A percentile compares a stretch with the other conserved stretches of the same genome.
These are phyloP conservation scores for Drosophila carrolli DNA, from an alignment of 1,140 invertebrate genomes.

Conservation along the genomic window DNA sequence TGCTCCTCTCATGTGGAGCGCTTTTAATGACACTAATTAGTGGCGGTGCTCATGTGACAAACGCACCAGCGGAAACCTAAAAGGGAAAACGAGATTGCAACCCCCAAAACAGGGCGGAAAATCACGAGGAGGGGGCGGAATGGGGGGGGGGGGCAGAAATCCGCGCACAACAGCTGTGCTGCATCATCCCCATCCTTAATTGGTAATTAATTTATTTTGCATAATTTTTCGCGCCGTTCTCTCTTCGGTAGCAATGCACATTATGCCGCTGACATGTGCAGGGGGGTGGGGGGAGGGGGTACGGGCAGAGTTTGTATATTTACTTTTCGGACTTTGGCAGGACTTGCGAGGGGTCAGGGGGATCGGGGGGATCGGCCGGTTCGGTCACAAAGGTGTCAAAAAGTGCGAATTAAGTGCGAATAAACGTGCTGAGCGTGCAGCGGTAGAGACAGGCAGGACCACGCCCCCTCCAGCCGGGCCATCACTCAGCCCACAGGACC, in stretches of 20 bases:
- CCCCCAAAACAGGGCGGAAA: slow-evolving; percentile 14
- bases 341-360: background rate
- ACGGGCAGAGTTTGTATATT: slow-evolving; percentile 48
- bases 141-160: slow-evolving; percentile 20
- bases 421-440: slow-evolving; percentile 80
- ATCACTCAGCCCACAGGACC: background rate
- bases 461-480: slow-evolving; percentile 33
- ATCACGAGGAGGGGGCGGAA: background rate
- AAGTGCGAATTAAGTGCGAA: slow-evolving; percentile 82
- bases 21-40: slow-evolving; percentile 84
- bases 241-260: slow-evolving; percentile 47
- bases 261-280: slow-evolving; percentile 67
- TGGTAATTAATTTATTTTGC: slow-evolving; percentile 82
- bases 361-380: background rate
- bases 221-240: slow-evolving; percentile 69
- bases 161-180: slow-evolving; percentile 66
- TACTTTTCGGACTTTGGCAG: slow-evolving; percentile 48
- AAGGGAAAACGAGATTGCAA: slow-evolving; percentile 17
- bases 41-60: slow-evolving; percentile 78
- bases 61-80: slow-evolving; percentile 39
- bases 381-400: slow-evolving; percentile 71
- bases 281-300: no score
- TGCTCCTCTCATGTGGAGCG: slow-evolving; percentile 33
- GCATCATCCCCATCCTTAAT: slow-evolving; percentile 54
- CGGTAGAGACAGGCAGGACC: slow-evolving; percentile 35